phyloP scores from a whole-genome alignment of 2,888 invertebrate genomes.

The Smittia aterrima region DNA sequence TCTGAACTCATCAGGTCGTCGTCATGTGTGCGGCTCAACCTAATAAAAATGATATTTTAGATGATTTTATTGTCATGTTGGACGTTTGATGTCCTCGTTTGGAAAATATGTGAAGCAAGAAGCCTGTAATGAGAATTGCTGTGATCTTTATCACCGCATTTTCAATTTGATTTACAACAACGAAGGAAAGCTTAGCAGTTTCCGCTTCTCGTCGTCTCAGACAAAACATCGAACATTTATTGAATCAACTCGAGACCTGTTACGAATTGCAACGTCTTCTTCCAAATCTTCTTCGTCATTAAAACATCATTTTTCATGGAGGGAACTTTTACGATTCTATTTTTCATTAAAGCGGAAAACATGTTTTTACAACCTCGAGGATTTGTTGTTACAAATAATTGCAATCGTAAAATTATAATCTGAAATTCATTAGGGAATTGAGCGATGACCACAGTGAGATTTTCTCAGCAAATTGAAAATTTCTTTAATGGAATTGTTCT shows the following conservation, averaged over 20 bases:
- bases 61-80: background rate
- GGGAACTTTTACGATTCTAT: slow-evolving; percentile 37
- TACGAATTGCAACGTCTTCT: background rate
- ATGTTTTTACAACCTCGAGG: slow-evolving; percentile 30
- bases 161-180: slow-evolving; percentile 23
- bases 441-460: slow-evolving; percentile 4
- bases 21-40: slow-evolving; percentile 15
- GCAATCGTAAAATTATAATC: slow-evolving; percentile 40
- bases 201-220: background rate
- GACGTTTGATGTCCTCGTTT: background rate
- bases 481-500: background rate
- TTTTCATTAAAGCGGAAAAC: slow-evolving; percentile 32
- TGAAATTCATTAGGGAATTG: slow-evolving; percentile 40
- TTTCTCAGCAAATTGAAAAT: slow-evolving; percentile 9
- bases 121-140: slow-evolving; percentile 21
- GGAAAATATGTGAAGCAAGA: background rate
- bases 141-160: slow-evolving; percentile 28
- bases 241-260: slow-evolving; percentile 26
- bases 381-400: slow-evolving; percentile 35
- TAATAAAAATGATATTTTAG: slow-evolving; percentile 13
- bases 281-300: background rate
- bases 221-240: background rate
- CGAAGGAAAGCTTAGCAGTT: background rate
- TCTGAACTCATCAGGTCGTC: slow-evolving; percentile 4
- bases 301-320: slow-evolving; percentile 22